Evolutionary conservation across 92 coral and sea anemone species (phyloP).

Genomic region (Galaxea fascicularis): DNA sequence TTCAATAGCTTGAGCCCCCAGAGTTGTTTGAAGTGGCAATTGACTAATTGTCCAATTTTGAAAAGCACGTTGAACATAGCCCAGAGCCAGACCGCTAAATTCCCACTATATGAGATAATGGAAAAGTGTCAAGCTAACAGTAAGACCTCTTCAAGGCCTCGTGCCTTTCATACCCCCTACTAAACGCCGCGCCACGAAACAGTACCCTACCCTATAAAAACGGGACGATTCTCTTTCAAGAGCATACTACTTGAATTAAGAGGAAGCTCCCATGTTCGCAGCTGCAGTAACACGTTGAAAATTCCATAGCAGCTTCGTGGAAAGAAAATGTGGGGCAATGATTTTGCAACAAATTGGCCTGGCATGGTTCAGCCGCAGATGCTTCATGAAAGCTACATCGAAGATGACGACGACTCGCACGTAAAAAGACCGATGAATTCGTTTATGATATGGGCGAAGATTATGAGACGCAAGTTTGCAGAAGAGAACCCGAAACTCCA

Average conservation of each 20-base stretch:
- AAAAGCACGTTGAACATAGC: slow-evolving; percentile 30
- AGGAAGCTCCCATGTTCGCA: slow-evolving; percentile 18
- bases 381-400: slow-evolving; percentile 72
- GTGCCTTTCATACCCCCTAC: slow-evolving; percentile 58
- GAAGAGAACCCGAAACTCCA: slow-evolving; percentile 99
- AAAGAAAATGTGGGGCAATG: slow-evolving; percentile 74
- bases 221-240: slow-evolving; percentile 1
- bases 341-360: slow-evolving; percentile 58
- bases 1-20: slow-evolving; percentile 36
- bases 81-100: slow-evolving; percentile 29
- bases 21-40: neutral
- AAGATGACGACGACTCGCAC: slow-evolving; percentile 93
- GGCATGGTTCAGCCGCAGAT: slow-evolving; percentile 65
- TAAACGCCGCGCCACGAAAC: slow-evolving; percentile 47
- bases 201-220: slow-evolving; percentile 39
- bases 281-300: slow-evolving; percentile 34
- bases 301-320: slow-evolving; percentile 4
- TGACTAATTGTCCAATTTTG: slow-evolving; percentile 34
- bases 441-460: slow-evolving; percentile 99
- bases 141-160: slow-evolving; percentile 54
- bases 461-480: slow-evolving; percentile 97
- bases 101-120: slow-evolving; percentile 54
- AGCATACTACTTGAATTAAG: slow-evolving; percentile 20
- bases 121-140: slow-evolving; percentile 51
- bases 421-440: slow-evolving; percentile 99